Percentiles rank a stretch among this genome's conserved stretches.
Evolutionary conservation across 2,113 vertebrate genomes (phyloP).

Genomic region (Anguilla japonica): DNA sequence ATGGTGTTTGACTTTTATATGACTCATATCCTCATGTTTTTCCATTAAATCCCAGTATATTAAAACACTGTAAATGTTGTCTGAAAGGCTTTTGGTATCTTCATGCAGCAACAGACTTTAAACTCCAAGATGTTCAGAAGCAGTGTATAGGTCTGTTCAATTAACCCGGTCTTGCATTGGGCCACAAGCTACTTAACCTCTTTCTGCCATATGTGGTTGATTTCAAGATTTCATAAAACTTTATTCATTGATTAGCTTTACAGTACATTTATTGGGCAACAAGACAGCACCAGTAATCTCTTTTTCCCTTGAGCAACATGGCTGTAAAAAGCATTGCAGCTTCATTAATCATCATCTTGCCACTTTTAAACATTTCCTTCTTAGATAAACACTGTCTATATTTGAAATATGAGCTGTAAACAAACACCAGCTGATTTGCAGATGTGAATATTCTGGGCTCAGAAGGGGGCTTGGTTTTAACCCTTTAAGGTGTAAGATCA

Average conservation of each 20-base stretch:
- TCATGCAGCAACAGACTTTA: no score
- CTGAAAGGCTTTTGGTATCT: no score
- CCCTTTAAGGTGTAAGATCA: no score
- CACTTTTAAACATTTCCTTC: not conserved
- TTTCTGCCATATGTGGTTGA: constrained; percentile 26
- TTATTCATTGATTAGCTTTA: constrained; percentile 41
- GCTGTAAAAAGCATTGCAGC: not conserved
- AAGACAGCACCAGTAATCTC: not conserved
- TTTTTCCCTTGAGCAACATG: not conserved
- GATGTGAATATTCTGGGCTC: not conserved
- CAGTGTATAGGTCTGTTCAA: not conserved
- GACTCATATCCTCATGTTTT: no score
- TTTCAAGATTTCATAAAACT: constrained; percentile 26
- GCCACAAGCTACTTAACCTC: constrained; percentile 33
- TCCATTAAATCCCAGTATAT: no score
- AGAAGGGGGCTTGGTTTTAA: not conserved
- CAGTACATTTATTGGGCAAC: not conserved
- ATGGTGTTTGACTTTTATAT: no score
- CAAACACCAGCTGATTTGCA: not conserved
- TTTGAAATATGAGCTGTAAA: not conserved
- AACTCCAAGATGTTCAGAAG: no score
- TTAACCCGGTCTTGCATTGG: constrained; percentile 17
- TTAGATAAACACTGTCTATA: no score
- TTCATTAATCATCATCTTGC: no score
- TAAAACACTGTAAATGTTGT: no score